Percentiles rank a stretch among this genome's conserved stretches.
Evolutionary conservation across 2,888 invertebrate genomes (phyloP).

Genomic region (Cantharis lateralis): DNA sequence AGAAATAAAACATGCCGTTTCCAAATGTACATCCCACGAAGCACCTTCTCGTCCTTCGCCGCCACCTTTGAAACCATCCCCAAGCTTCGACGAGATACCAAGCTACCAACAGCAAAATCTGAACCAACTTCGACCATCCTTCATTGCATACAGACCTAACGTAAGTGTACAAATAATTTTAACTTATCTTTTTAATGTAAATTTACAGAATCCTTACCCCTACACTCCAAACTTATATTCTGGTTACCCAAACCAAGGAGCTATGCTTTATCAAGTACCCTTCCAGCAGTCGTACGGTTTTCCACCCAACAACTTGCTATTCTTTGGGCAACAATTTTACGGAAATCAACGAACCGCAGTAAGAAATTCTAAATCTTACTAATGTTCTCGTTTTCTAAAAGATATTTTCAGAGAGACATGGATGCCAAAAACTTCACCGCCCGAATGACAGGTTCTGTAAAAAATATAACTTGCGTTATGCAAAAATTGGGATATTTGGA

Average conservation of each 20-base stretch:
- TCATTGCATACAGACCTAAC: constrained; percentile 61
- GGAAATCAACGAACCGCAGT: constrained; percentile 62
- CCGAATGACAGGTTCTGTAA: constrained; percentile 58
- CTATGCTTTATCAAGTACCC: constrained; percentile 54
- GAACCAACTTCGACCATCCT: constrained; percentile 61
- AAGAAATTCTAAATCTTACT: too few relatives aligned
- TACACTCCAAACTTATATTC: constrained; percentile 55
- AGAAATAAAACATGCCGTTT: constrained; percentile 69
- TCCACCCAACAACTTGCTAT: constrained; percentile 42
- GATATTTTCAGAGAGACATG: constrained; percentile 61
- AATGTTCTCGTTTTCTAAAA: too few relatives aligned
- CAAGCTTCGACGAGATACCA: constrained; percentile 11
- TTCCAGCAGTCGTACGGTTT: constrained; percentile 33
- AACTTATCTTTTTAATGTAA: neutral
- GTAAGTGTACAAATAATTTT: neutral
- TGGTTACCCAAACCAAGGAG: constrained; percentile 55
- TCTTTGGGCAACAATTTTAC: constrained; percentile 54
- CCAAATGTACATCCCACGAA: constrained; percentile 66
- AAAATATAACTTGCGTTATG: constrained; percentile 73
- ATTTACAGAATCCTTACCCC: constrained; percentile 55
- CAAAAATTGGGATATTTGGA: constrained; percentile 73
- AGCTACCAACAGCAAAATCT: constrained; percentile 51
- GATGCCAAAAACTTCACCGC: constrained; percentile 64
- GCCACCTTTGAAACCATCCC: constrained; percentile 16
- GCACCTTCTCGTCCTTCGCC: constrained; percentile 28